Conservation (phyloP, 2,113 vertebrate genomes). For the Silurus meridionalis region DNA sequence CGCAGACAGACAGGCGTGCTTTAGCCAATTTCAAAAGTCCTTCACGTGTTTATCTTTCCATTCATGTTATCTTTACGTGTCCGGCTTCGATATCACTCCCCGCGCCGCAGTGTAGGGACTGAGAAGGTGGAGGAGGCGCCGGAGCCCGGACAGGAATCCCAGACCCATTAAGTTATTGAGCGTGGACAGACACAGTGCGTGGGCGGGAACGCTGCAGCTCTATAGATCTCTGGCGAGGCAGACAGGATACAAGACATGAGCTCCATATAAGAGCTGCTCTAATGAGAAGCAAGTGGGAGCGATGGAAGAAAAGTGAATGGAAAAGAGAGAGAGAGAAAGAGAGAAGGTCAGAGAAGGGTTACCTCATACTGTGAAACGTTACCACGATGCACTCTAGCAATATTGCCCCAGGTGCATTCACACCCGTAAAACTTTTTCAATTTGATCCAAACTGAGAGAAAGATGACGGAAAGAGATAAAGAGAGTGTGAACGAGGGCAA, state of each 20-base stretch:
- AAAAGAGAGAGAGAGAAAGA: neutral
- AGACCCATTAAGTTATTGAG: slow-evolving; percentile 45
- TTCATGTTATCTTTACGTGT: neutral
- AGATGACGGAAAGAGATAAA: neutral
- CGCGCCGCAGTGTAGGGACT: neutral
- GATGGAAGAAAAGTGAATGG: slow-evolving; percentile 10
- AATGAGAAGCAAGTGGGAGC: neutral
- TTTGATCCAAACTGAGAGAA: neutral
- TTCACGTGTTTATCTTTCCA: neutral
- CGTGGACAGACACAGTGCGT: slow-evolving; percentile 22
- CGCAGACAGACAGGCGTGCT: neutral
- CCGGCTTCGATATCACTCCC: neutral
- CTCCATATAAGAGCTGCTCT: slow-evolving; percentile 6
- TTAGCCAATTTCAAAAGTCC: neutral
- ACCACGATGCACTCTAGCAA: neutral
- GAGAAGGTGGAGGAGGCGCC: neutral
- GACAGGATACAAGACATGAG: slow-evolving; percentile 19
- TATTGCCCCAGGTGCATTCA: slow-evolving; percentile 11
- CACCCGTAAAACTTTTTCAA: neutral
- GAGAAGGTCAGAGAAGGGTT: neutral
- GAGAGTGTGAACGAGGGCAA: neutral
- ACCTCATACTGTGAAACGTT: neutral
- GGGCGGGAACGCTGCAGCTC: neutral
- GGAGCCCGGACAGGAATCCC: slow-evolving; percentile 12
- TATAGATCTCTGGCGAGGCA: slow-evolving; percentile 38